Base-by-base conservation (phyloP, 2,797 vertebrate genomes). In the Meriones psammophilus region DNA sequence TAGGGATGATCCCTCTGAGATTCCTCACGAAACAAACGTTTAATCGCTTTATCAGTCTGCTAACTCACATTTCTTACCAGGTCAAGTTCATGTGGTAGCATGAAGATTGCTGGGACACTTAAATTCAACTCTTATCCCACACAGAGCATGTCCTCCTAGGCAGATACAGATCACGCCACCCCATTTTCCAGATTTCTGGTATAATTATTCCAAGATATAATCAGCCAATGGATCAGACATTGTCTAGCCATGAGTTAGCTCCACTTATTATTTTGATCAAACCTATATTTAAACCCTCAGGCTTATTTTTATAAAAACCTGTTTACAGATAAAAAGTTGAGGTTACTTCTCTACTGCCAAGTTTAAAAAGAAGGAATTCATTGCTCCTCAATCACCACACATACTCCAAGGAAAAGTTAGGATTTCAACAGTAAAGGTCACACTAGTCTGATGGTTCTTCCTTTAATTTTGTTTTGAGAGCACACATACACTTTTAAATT, bases 231-330 rank as follows among this genome's bases (percentile, higher is more conserved):
- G 88, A 95, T 93, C 54, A 97, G 92, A 78, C 36, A 78, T 14
- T 88, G 28, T 66, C 87, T 71, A 85, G 68, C 9, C 77, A 62
- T 20, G 10, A 46, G 64, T 85, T 64, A 46, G n/a, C 95, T 76
- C 58, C 95, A 93, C 88, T 91, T 92, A 17, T 39, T 60, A 60
- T 42, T 96, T 96, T 94, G 54, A 78, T 93, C 24, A 93, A 94
- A 93, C 54, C 86, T 89, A 79, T 9, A 87, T 4, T 90, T 77
- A 92, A 94, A 96, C 14, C 18, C 69, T 81, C 69, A 71, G 77
- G 69, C 30, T 73, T 91, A 84, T 89, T 8, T 36, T 14, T 64
- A 42, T 64, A 3, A 26, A 15, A 77, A 79, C 22, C 56, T 83
- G 28, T 76, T 89, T 89, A 96, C 12, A 13, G 26, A 79, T 62